phyloP scores from a whole-genome alignment of 2,888 invertebrate genomes.

The Tenthredo mesomela region DNA sequence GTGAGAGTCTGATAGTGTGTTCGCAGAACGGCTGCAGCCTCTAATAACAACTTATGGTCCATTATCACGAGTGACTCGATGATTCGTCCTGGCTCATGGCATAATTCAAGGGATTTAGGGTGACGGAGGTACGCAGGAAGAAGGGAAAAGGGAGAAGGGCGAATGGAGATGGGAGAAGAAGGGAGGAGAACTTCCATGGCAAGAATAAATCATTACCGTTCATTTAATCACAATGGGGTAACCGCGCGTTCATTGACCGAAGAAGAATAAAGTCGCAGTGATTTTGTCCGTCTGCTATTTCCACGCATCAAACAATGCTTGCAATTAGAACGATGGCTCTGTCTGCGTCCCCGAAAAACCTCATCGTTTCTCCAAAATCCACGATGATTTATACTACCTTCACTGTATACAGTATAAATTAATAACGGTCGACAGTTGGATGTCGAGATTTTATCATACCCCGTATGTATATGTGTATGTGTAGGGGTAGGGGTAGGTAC shows the following conservation, averaged over 20 bases:
- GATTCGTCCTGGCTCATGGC: slow-evolving; percentile 39
- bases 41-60: slow-evolving; percentile 68
- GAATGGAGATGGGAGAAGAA: slow-evolving; percentile 53
- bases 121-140: background rate
- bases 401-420: background rate
- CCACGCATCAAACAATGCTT: slow-evolving; percentile 74
- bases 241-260: slow-evolving; percentile 48
- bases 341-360: slow-evolving; percentile 54
- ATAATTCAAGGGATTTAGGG: slow-evolving; percentile 9
- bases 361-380: no score
- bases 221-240: slow-evolving; percentile 55
- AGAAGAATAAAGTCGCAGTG: slow-evolving; percentile 58
- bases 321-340: slow-evolving; percentile 71
- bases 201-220: slow-evolving; percentile 65
- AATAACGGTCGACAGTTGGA: background rate
- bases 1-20: background rate
- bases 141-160: slow-evolving; percentile 29
- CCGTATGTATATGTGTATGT: no score
- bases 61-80: slow-evolving; percentile 67
- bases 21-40: slow-evolving; percentile 50
- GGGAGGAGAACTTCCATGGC: slow-evolving; percentile 43
- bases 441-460: background rate
- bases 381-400: no score
- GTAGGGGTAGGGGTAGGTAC: no score
- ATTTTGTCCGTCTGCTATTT: slow-evolving; percentile 67